Evolutionary conservation across 1,140 invertebrate genomes (phyloP).

Genomic region (Apocrypta bakeri): DNA sequence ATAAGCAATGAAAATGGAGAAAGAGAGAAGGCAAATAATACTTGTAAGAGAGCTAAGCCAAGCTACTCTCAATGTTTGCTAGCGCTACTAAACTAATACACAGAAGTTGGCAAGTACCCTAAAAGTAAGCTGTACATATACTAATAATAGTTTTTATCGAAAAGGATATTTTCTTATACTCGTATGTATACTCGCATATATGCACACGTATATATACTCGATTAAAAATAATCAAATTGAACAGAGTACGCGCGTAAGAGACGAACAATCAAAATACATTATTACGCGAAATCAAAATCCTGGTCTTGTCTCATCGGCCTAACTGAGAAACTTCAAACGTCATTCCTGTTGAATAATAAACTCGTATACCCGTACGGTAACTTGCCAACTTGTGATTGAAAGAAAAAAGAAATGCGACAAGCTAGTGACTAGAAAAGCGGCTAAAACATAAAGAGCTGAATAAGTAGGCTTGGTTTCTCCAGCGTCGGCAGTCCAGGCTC

Average conservation of each 20-base stretch:
- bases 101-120: conserved; percentile 21
- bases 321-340: neutral
- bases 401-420: neutral
- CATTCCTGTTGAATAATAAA: neutral
- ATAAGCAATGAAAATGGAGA: conserved; percentile 17
- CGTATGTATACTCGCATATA: neutral
- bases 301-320: neutral
- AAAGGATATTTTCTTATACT: neutral
- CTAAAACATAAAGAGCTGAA: conserved; percentile 48
- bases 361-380: neutral
- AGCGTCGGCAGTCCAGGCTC: conserved; percentile 78
- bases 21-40: conserved; percentile 51
- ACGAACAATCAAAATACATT: neutral
- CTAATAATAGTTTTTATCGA: neutral
- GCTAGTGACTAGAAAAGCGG: neutral
- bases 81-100: conserved; percentile 59
- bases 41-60: conserved; percentile 64
- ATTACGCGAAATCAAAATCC: neutral
- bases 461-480: conserved; percentile 70
- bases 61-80: conserved; percentile 67
- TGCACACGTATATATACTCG: no score
- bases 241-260: neutral
- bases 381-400: neutral
- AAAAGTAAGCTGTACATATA: neutral
- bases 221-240: neutral